Base-by-base conservation (phyloP, 2,888 invertebrate species). In the Athalia rosae region DNA sequence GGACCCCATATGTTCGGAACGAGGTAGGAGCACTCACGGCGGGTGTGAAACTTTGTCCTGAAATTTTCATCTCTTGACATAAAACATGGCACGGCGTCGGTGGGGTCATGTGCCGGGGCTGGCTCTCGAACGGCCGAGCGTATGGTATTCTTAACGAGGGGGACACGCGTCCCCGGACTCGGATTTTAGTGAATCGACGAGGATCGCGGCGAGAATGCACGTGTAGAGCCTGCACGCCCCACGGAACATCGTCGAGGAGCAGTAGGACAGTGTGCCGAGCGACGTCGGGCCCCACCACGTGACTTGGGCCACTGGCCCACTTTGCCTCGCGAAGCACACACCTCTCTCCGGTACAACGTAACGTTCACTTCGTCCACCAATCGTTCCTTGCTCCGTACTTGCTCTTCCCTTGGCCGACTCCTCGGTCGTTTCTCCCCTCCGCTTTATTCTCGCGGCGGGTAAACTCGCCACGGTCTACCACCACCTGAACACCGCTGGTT, bases 201-300 rank as follows among this genome's bases (percentile, higher is more conserved):
- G 41, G 28, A 28, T 28, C 28, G 28, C 28, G 28, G 28, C 28
- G 74, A 28, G 61, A 62, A 61, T 74, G 74, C 74, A 58, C 50
- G 61, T 74, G 61, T 48, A 28, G 4, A 74, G 48, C 45, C 45
- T 58, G 43, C 56, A 8, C 74, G 13, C 28, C 28, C 28, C 28
- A 8, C 4, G 11, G 48, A 74, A 48, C 13, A 74, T 80, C 80
- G 81, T 78, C 69, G 73, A 78, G 84, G 83, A 87, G 88, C 89
- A 89, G 89, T 89, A 89, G 89, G 89, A 89, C 89, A 89, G 89
- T 89, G 88, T 89, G 89, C 86, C 87, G 86, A 86, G 86, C 84
- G 61, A 84, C 85, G 84, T 83, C 87, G 87, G 84, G 85, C 87
- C 88, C 87, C 87, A 86, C 86, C 85, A 86, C 86, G 87, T 78